A percentile compares a stretch with the other conserved stretches of the same genome.
These are phyloP conservation scores for Peribatodes rhomboidaria DNA, from an alignment of 2,888 invertebrate species.

Conservation along the genomic window DNA sequence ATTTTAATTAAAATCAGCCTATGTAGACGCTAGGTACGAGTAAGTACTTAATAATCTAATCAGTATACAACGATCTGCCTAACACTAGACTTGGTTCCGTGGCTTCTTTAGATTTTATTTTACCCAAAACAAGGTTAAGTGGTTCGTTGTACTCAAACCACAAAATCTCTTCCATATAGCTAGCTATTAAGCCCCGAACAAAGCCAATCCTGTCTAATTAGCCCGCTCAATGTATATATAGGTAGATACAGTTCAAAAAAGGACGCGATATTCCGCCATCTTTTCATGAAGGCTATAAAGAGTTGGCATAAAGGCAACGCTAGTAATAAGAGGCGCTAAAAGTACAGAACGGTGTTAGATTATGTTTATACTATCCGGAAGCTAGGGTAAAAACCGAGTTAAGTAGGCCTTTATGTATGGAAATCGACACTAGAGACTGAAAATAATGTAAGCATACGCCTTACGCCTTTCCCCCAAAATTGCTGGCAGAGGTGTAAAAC, in stretches of 20 bases:
- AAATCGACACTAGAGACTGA: constrained; percentile 14
- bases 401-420: constrained; percentile 18
- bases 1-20: too few relatives aligned
- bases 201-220: constrained; percentile 23
- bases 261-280: constrained; percentile 5
- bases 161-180: constrained; percentile 14
- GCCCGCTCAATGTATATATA: constrained; percentile 7
- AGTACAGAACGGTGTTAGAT: constrained; percentile 19
- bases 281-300: constrained; percentile 17
- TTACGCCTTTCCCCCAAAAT: too few relatives aligned
- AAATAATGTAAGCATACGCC: constrained; percentile 17
- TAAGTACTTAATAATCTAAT: background rate
- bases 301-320: constrained; percentile 15
- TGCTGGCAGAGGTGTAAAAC: too few relatives aligned
- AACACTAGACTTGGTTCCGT: background rate
- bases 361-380: constrained; percentile 8
- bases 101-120: background rate
- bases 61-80: background rate
- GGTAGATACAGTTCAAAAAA: constrained; percentile 11
- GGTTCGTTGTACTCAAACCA: constrained; percentile 3
- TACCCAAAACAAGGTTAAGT: constrained; percentile 13
- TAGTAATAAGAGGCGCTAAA: constrained; percentile 15
- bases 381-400: background rate
- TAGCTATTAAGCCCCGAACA: constrained; percentile 10
- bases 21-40: too few relatives aligned